Percentiles rank a stretch among this genome's conserved stretches.
phyloP scores from a whole-genome alignment of 1,140 invertebrate genomes.

The Phortica variegata region DNA sequence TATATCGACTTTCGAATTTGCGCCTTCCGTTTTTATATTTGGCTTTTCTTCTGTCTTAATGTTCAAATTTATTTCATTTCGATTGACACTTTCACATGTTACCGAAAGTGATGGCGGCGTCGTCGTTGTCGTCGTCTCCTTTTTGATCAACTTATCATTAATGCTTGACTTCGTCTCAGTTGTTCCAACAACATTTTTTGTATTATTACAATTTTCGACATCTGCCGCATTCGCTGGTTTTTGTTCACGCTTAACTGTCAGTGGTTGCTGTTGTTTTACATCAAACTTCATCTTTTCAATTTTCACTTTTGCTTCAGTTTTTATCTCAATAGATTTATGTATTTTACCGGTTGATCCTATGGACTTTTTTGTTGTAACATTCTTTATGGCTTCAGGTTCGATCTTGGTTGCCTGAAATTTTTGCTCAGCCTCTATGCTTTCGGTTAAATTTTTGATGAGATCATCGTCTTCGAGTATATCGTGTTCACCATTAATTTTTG shows the following conservation, averaged over 20 bases:
- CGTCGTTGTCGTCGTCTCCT: too few species aligned
- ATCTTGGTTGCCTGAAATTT: not conserved
- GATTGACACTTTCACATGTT: too few species aligned
- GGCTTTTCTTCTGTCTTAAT: too few species aligned
- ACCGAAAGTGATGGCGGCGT: not conserved
- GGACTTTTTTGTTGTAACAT: conserved; percentile 1
- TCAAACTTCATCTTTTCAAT: conserved; percentile 24
- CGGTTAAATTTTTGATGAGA: conserved; percentile 50
- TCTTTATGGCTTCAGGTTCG: conserved; percentile 10
- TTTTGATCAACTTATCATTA: conserved; percentile 3
- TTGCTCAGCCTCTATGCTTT: conserved; percentile 20
- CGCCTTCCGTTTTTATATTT: conserved; percentile 20
- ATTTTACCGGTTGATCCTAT: not conserved
- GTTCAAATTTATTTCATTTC: too few species aligned
- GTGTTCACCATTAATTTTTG: conserved; percentile 42
- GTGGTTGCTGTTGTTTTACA: conserved; percentile 13
- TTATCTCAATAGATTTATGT: conserved; percentile 1
- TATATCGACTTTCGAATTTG: too few species aligned
- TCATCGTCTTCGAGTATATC: conserved; percentile 47
- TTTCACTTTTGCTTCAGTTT: conserved; percentile 27
- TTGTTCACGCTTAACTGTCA: not conserved
- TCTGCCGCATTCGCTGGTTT: not conserved
- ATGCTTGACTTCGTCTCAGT: not conserved
- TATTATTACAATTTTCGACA: not conserved
- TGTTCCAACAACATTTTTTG: not conserved